Evolutionary conservation across 2,113 vertebrate genomes (phyloP).

Genomic region (Platycercus adscitus): DNA sequence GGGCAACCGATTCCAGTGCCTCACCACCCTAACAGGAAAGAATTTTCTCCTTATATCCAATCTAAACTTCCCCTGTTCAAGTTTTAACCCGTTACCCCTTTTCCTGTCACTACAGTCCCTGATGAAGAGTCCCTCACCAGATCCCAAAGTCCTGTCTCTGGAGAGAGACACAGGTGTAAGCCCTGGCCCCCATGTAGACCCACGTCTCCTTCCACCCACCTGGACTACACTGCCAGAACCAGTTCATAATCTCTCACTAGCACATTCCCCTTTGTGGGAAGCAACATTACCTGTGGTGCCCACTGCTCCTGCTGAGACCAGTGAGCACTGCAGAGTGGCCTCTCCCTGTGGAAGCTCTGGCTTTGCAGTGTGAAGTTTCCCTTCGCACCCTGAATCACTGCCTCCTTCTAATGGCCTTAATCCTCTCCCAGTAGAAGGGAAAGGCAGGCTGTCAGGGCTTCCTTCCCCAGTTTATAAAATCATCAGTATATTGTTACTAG

Average conservation of each 20-base stretch:
- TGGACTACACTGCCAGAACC: neutral
- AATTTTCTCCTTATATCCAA: too few relatives aligned
- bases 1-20: too few relatives aligned
- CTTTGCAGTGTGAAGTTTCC: neutral
- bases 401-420: neutral
- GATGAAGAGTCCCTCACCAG: too few relatives aligned
- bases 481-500: fast-evolving
- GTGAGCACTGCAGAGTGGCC: fast-evolving
- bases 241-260: neutral
- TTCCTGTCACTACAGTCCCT: too few relatives aligned
- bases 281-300: neutral
- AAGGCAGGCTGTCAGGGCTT: neutral
- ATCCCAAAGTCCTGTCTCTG: neutral
- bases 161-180: neutral
- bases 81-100: too few relatives aligned
- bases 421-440: neutral
- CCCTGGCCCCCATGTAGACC: neutral
- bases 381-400: neutral
- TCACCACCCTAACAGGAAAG: too few relatives aligned
- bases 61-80: too few relatives aligned
- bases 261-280: neutral
- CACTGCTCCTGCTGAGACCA: neutral
- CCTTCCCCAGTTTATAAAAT: neutral
- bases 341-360: neutral
- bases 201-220: neutral